Percentiles rank a stretch among this genome's conserved stretches.
Evolutionary conservation across 2,797 vertebrate genomes (phyloP).

Genomic region (Mastacembelus armatus): DNA sequence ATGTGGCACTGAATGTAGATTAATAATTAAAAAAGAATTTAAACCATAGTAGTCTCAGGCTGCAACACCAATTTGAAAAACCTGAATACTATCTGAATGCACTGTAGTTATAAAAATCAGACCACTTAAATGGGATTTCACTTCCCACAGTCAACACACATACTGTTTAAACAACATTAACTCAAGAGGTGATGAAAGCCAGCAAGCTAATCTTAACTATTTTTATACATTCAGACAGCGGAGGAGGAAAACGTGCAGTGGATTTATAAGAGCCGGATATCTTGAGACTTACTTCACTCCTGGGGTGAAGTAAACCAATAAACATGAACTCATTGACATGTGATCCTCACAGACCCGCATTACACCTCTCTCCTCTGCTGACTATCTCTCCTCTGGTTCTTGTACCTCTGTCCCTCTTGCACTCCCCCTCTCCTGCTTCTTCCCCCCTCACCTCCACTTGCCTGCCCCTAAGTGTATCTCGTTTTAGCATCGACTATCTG

Average conservation of each 20-base stretch:
- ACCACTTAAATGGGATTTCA: no score
- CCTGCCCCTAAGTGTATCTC: slow-evolving; percentile 67
- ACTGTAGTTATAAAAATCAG: no score
- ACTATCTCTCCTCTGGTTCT: slow-evolving; percentile 30
- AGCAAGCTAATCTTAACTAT: slow-evolving; percentile 37
- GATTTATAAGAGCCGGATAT: slow-evolving; percentile 14
- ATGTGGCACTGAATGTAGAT: no score
- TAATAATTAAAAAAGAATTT: no score
- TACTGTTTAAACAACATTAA: slow-evolving; percentile 53
- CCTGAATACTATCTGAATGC: no score
- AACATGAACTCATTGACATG: slow-evolving; percentile 62
- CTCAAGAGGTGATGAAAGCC: slow-evolving; percentile 50
- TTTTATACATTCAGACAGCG: slow-evolving; percentile 1
- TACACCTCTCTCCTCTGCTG: slow-evolving; percentile 30
- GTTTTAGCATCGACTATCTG: slow-evolving; percentile 79
- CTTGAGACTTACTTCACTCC: neutral
- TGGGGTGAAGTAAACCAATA: slow-evolving; percentile 28
- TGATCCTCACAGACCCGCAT: slow-evolving; percentile 40
- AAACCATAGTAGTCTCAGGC: no score
- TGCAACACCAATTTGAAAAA: no score
- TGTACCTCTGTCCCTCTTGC: slow-evolving; percentile 47
- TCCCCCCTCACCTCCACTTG: slow-evolving; percentile 25
- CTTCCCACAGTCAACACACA: slow-evolving; percentile 49
- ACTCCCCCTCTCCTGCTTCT: neutral
- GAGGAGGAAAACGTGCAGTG: neutral